Base-by-base conservation (phyloP, 2,113 vertebrate species). In the Tupaia chinensis region DNA sequence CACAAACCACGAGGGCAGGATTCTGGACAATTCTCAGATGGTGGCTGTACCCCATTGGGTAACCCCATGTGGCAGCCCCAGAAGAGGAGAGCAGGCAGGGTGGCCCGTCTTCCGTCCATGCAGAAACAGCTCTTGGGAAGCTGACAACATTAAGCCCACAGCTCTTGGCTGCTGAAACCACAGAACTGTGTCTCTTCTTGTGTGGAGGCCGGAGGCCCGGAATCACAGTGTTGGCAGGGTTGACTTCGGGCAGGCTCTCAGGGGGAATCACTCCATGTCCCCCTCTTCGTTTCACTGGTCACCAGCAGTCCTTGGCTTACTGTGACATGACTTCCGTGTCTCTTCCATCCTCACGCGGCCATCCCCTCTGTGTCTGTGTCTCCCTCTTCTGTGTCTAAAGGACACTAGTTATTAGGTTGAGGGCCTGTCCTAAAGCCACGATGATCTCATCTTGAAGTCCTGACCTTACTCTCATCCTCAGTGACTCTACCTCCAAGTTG, bases 381-480 rank as follows among this genome's bases (percentile, higher is more conserved):
- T 60, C 53, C 8, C 11, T 78, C 12, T 74, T 34, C 16, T 96
- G 87, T 69, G 15, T 91, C 82, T 27, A 60, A 65, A 83, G 73
- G 29, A 78, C 4, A 5, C 1, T 16, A 9, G 73, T 56, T 25
- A 9, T 16, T 63, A 66, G 27, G 12, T 83, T 72, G 77, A 13
- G n/a, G 9, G 3, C 20, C 69, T 9, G 9, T 77, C 14, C 22
- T 13, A 44, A 65, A 29, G 23, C 60, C 13, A 12, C 20, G 20
- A 20, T 58, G 34, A 32, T 74, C 20, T 83, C 34, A 76, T 23
- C 17, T 17, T 53, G 27, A 68, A 68, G n/a, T n/a, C 68, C 63
- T 84, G 84, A 72, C 13, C 58, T 60, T 77, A 17, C 25, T 85
- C 54, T 65, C 22, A 34, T 72, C n/a, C 60, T 61, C 53, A 58